Percentiles rank a stretch among this genome's conserved stretches.
phyloP scores from a whole-genome alignment of 2,888 invertebrate species.

The Cephus spinipes region DNA sequence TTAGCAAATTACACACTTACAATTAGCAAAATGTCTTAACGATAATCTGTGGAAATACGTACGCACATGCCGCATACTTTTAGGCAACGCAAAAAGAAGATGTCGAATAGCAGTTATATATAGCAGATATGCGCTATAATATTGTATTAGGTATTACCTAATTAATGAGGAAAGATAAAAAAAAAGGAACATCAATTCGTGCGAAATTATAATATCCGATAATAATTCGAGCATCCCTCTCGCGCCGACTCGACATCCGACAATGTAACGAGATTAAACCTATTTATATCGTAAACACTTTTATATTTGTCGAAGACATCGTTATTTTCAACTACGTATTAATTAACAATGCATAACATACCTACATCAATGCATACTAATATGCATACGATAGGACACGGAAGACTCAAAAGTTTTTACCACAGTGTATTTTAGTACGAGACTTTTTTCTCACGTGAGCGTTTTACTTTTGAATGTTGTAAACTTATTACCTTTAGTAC shows the following conservation, averaged over 20 bases:
- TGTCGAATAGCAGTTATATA: neutral
- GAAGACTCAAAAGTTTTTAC: slow-evolving; percentile 29
- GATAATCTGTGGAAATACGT: slow-evolving; percentile 32
- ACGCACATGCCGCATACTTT: slow-evolving; percentile 35
- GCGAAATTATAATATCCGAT: neutral
- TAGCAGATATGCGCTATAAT: too few relatives aligned
- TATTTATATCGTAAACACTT: neutral
- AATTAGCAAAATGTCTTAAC: slow-evolving; percentile 30
- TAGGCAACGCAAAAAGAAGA: neutral
- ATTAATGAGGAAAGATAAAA: slow-evolving; percentile 7
- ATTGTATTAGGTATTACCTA: neutral
- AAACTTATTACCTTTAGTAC: neutral
- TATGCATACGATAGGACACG: neutral
- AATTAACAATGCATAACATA: neutral
- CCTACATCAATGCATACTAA: neutral
- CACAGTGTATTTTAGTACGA: slow-evolving; percentile 34
- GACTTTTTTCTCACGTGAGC: slow-evolving; percentile 25
- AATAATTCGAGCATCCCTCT: neutral
- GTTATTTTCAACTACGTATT: neutral
- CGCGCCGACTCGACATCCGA: neutral
- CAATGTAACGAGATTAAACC: neutral
- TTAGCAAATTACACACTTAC: slow-evolving; percentile 42
- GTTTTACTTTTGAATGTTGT: slow-evolving; percentile 19
- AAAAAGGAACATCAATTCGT: neutral
- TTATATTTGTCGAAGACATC: neutral